Conservation (phyloP, 2,888 invertebrate species). For the Caenorhabditis virilis region DNA sequence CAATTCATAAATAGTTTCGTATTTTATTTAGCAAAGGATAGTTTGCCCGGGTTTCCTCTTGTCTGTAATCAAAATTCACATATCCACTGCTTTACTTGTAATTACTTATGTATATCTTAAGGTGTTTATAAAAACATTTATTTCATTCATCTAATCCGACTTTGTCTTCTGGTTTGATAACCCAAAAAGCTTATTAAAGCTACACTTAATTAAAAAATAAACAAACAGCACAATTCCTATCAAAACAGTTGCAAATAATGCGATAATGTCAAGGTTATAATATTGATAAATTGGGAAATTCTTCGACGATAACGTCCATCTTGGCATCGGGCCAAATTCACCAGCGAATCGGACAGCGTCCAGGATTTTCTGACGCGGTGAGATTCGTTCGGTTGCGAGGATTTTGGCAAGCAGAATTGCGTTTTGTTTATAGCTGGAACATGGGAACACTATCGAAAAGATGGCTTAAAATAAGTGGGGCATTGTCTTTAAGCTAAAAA, state of each 20-base stretch:
- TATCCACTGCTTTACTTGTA: too few species aligned
- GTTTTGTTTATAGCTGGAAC: constrained; percentile 19
- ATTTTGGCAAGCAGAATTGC: constrained; percentile 26
- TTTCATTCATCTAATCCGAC: not conserved
- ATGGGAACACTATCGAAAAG: too few species aligned
- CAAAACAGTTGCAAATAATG: too few species aligned
- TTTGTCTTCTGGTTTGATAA: too few species aligned
- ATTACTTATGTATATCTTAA: too few species aligned
- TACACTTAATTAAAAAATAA: too few species aligned
- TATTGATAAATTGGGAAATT: constrained; percentile 22
- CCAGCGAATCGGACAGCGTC: constrained; percentile 28
- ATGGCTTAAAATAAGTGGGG: too few species aligned
- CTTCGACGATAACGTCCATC: constrained; percentile 25
- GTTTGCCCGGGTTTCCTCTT: not conserved
- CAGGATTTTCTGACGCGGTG: constrained; percentile 21
- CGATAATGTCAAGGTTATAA: constrained; percentile 28
- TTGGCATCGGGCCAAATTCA: constrained; percentile 22
- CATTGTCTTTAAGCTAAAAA: too few species aligned
- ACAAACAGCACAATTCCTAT: too few species aligned
- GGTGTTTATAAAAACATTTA: not conserved
- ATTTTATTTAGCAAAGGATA: not conserved
- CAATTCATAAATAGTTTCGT: constrained; percentile 24
- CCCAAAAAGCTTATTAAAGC: too few species aligned
- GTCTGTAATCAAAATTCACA: too few species aligned
- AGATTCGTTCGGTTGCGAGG: constrained; percentile 16